A percentile compares a stretch with the other conserved stretches of the same genome.
Conservation (phyloP, 1,140 invertebrate genomes). For the Drosophila serrata region DNA sequence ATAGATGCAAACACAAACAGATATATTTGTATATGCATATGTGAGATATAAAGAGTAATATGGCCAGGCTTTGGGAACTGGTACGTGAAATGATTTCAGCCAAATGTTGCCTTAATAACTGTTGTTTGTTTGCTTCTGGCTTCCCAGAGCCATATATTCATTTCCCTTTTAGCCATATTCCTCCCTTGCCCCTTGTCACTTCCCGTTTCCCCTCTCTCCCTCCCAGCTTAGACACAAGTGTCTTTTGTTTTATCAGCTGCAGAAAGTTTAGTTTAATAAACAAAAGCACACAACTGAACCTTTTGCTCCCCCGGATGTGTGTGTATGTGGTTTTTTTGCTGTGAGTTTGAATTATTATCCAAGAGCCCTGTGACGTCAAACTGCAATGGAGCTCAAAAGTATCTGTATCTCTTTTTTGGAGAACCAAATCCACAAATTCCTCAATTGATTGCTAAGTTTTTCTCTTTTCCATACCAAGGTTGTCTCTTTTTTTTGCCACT, state of each 20-base stretch:
- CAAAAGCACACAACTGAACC: slow-evolving; percentile 17
- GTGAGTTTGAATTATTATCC: slow-evolving; percentile 24
- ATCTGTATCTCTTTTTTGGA: neutral
- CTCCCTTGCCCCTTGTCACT: neutral
- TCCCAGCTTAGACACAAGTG: slow-evolving; percentile 6
- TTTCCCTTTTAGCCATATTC: slow-evolving; percentile 17
- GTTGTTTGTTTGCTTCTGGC: slow-evolving; percentile 47
- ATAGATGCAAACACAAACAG: slow-evolving; percentile 25
- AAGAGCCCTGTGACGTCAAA: slow-evolving; percentile 31
- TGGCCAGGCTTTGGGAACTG: slow-evolving; percentile 39
- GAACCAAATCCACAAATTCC: neutral
- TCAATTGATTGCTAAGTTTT: slow-evolving; percentile 4
- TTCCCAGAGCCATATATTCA: slow-evolving; percentile 48
- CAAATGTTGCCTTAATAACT: slow-evolving; percentile 46
- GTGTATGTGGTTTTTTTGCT: neutral
- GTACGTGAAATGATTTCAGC: slow-evolving; percentile 49
- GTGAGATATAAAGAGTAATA: slow-evolving; percentile 19
- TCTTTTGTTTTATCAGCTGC: slow-evolving; percentile 61
- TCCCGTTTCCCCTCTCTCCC: neutral
- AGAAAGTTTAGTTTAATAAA: slow-evolving; percentile 47
- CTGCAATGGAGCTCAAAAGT: slow-evolving; percentile 11
- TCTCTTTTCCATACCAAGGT: slow-evolving; percentile 25
- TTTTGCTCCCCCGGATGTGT: slow-evolving; percentile 1
- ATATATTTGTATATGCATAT: neutral
- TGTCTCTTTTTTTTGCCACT: slow-evolving; percentile 4